Conservation (phyloP, 2,797 vertebrate species). For the Ctenochaetus hawaiiensis region DNA sequence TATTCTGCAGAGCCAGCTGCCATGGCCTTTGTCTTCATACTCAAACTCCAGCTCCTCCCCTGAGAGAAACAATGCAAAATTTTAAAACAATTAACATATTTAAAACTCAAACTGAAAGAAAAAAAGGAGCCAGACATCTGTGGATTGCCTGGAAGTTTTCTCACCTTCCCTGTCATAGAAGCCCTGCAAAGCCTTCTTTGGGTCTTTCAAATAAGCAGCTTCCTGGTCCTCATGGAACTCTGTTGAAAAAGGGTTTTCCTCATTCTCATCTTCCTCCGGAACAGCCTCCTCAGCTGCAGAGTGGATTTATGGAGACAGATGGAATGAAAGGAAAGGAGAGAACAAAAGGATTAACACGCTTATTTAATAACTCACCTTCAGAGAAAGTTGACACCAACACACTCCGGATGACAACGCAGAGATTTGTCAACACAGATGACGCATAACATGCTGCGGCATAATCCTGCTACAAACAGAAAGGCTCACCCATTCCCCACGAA, state of each 20-base stretch:
- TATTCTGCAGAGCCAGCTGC: conserved; percentile 96
- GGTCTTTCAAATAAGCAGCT: conserved; percentile 96
- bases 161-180: conserved; percentile 98
- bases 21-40: conserved; percentile 94
- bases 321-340: background rate
- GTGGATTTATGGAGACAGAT: conserved; percentile 3
- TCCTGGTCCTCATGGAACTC: conserved; percentile 97
- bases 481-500: conserved; percentile 96
- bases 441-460: background rate
- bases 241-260: conserved; percentile 96
- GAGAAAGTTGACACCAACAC: background rate
- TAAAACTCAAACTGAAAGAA: too few relatives aligned
- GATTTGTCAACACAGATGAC: background rate
- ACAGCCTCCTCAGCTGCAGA: conserved; percentile 89
- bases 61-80: conserved; percentile 55
- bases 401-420: background rate
- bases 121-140: background rate
- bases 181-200: conserved; percentile 96
- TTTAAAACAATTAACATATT: background rate
- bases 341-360: conserved; percentile 1
- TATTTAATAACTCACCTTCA: background rate
- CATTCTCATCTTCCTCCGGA: conserved; percentile 92
- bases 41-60: conserved; percentile 98
- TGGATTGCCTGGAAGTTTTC: background rate
- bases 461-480: background rate